Conservation (phyloP, 2,113 vertebrate species). For the Diphyllodes magnificus region DNA sequence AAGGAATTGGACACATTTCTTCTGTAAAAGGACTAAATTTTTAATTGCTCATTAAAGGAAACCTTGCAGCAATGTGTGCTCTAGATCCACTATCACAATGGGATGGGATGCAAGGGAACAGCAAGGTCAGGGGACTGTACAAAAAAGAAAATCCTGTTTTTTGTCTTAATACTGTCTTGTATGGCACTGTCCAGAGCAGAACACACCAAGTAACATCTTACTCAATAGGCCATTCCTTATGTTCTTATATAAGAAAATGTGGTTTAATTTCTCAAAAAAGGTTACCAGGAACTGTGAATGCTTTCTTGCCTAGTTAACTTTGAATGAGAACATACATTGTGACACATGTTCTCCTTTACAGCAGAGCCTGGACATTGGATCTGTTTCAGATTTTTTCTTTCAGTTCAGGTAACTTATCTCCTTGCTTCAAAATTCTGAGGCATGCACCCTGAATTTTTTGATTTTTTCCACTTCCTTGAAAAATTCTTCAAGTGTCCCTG, state of each 20-base stretch:
- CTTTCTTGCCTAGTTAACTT: background rate
- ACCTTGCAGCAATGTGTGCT: background rate
- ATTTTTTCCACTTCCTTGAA: background rate
- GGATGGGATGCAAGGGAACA: background rate
- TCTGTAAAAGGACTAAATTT: background rate
- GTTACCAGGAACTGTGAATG: background rate
- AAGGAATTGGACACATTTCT: background rate
- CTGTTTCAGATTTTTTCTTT: background rate
- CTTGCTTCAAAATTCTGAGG: background rate
- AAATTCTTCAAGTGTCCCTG: background rate
- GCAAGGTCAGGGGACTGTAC: background rate
- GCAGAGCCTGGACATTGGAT: background rate
- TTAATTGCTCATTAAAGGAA: background rate
- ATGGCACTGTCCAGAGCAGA: background rate
- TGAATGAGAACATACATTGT: background rate
- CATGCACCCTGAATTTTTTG: background rate
- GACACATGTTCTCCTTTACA: background rate
- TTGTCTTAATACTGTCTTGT: background rate
- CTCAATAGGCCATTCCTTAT: background rate
- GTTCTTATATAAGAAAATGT: background rate
- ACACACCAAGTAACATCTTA: background rate
- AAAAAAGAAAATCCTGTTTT: background rate
- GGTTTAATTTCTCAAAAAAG: background rate
- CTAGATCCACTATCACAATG: background rate
- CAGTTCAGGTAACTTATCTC: background rate